Conservation (phyloP, 2,113 vertebrate genomes). For the Ptychochromis oligacanthus region DNA sequence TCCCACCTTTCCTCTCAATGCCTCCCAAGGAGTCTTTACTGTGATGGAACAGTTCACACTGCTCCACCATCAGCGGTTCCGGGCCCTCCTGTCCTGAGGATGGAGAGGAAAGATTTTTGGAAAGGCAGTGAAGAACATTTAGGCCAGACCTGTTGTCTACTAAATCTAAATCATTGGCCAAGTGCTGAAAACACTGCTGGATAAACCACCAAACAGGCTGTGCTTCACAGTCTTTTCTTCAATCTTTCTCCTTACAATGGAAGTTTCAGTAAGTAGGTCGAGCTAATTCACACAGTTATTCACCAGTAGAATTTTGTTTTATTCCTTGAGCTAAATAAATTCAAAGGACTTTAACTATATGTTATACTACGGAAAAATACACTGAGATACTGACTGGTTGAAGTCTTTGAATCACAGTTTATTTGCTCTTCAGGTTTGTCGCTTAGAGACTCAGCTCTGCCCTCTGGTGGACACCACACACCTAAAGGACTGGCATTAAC, state of each 20-base stretch:
- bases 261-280: neutral
- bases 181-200: neutral
- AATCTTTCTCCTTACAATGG: neutral
- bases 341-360: neutral
- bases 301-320: neutral
- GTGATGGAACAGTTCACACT: constrained; percentile 34
- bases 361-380: neutral
- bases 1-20: constrained; percentile 48
- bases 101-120: neutral
- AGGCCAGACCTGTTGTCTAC: neutral
- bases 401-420: constrained; percentile 32
- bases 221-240: neutral
- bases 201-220: neutral
- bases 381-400: constrained; percentile 31
- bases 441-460: constrained; percentile 37
- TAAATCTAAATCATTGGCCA: neutral
- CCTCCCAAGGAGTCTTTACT: constrained; percentile 39
- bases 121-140: neutral
- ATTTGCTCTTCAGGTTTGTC: constrained; percentile 32
- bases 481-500: constrained; percentile 29
- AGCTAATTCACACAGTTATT: neutral
- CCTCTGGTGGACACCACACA: constrained; percentile 63
- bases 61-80: neutral
- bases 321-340: neutral
- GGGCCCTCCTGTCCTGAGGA: constrained; percentile 42